phyloP scores from a whole-genome alignment of 2,113 vertebrate species.

The Boulengeromyrus knoepffleri region DNA sequence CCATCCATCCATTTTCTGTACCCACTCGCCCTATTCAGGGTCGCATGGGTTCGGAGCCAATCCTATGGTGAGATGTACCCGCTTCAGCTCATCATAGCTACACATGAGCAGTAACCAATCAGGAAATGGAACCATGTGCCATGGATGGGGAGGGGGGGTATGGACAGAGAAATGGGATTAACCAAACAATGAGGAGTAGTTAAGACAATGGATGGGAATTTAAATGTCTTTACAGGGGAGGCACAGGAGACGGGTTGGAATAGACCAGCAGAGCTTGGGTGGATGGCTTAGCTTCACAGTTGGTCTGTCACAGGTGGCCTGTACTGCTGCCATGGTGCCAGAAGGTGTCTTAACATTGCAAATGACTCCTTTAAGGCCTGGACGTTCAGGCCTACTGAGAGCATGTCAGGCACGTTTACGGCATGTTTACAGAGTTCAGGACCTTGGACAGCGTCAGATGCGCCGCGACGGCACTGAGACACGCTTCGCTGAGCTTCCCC shows the following conservation, averaged over 20 bases:
- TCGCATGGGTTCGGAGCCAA: neutral
- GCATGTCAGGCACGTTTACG: neutral
- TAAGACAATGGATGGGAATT: neutral
- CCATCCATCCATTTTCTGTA: neutral
- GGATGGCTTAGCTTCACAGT: neutral
- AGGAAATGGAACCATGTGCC: neutral
- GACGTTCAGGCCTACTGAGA: neutral
- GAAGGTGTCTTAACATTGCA: neutral
- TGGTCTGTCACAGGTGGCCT: neutral
- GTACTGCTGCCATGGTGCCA: neutral
- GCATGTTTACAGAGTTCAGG: neutral
- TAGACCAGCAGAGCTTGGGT: neutral
- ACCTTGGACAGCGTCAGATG: neutral
- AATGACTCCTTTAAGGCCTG: neutral
- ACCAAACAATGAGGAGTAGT: neutral
- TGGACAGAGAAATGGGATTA: neutral
- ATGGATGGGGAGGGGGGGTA: neutral
- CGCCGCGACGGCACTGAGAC: neutral
- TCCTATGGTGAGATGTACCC: neutral
- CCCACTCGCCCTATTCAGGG: neutral
- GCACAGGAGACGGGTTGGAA: neutral
- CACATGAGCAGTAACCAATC: neutral
- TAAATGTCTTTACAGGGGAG: neutral
- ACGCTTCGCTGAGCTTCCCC: neutral
- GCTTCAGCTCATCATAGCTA: neutral